Evolutionary conservation across 2,888 invertebrate genomes (phyloP).

Genomic region (Erebia palarica): DNA sequence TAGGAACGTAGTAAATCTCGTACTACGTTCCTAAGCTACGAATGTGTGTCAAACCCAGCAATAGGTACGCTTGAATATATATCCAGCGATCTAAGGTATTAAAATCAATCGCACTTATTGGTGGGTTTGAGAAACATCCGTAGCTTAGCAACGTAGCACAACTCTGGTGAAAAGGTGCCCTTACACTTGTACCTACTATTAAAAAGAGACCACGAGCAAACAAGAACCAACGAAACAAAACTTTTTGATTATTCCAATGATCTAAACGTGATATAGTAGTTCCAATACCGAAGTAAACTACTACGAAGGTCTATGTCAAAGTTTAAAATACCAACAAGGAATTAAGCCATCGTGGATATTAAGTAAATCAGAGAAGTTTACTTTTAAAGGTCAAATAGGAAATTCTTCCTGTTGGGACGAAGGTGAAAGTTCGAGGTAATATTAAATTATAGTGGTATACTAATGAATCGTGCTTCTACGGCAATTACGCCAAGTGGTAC

Average conservation of each 20-base stretch:
- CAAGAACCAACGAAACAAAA: conserved; percentile 2
- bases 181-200: neutral
- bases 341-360: conserved; percentile 42
- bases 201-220: neutral
- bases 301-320: conserved; percentile 21
- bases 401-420: conserved; percentile 53
- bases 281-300: conserved; percentile 17
- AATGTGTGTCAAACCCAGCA: no score
- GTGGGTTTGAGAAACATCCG: no score
- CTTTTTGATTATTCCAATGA: conserved; percentile 8
- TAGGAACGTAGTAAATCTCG: no score
- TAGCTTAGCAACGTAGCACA: no score
- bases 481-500: conserved; percentile 77
- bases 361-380: conserved; percentile 47
- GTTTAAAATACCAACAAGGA: conserved; percentile 19
- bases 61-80: no score
- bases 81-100: no score
- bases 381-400: conserved; percentile 57
- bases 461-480: conserved; percentile 59
- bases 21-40: no score
- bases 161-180: neutral
- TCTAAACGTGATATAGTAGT: conserved; percentile 15
- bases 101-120: no score
- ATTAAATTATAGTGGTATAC: conserved; percentile 69
- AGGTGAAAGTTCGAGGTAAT: conserved; percentile 72